These are phyloP conservation scores for Sepioteuthis lessoniana DNA, from an alignment of 2,888 invertebrate genomes.

Conservation along the genomic window DNA sequence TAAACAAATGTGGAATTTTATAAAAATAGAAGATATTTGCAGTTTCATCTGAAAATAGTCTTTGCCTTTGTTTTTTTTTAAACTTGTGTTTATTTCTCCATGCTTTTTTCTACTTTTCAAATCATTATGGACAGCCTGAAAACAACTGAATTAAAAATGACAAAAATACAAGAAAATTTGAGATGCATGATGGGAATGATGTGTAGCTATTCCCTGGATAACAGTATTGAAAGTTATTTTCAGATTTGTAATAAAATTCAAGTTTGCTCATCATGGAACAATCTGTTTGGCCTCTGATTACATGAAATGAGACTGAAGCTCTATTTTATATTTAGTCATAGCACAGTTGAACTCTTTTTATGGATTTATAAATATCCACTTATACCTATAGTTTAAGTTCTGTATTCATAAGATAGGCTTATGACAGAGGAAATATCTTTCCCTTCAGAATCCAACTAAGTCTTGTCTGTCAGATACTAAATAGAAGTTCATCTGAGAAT, in stretches of 20 bases:
- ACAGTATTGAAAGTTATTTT: background rate
- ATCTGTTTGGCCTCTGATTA: background rate
- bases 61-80: background rate
- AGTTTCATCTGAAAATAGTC: background rate
- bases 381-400: background rate
- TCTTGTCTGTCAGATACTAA: no score
- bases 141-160: background rate
- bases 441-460: no score
- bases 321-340: background rate
- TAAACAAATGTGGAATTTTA: background rate
- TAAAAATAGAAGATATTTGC: background rate
- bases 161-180: background rate
- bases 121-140: background rate
- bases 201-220: background rate
- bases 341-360: background rate
- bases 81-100: background rate
- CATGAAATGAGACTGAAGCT: background rate
- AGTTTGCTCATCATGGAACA: background rate
- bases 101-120: background rate
- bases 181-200: slow-evolving; percentile 5
- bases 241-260: background rate
- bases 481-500: no score
- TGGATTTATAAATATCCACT: background rate
- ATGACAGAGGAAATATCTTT: no score
- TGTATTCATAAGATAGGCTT: background rate